These are phyloP conservation scores for Plusia festucae DNA, from an alignment of 2,888 invertebrate genomes.

Conservation along the genomic window DNA sequence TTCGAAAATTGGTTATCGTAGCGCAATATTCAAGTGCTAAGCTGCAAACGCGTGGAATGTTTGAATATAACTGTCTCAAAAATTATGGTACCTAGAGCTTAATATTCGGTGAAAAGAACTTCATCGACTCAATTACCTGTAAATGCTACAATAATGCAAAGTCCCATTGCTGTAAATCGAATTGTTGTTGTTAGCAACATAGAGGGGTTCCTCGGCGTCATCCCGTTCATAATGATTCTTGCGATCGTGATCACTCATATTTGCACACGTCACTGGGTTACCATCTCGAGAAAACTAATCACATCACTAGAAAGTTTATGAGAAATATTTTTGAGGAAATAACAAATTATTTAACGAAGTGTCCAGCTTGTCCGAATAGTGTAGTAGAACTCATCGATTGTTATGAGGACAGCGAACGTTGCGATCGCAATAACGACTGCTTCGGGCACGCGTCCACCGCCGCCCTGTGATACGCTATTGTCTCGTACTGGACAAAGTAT, in stretches of 20 bases:
- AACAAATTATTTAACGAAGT: constrained; percentile 45
- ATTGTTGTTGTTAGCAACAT: constrained; percentile 82
- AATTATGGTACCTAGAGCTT: background rate
- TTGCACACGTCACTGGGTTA: constrained; percentile 59
- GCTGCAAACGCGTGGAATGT: too few species aligned
- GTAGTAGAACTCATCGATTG: constrained; percentile 79
- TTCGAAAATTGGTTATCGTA: too few species aligned
- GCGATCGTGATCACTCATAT: constrained; percentile 83
- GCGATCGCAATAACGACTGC: constrained; percentile 81
- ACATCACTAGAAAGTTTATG: constrained; percentile 57
- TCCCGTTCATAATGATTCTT: constrained; percentile 78
- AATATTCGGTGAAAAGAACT: constrained; percentile 9
- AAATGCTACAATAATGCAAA: constrained; percentile 89
- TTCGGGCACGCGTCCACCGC: constrained; percentile 74
- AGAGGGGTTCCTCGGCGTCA: constrained; percentile 76
- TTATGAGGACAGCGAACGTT: constrained; percentile 86
- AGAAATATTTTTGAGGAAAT: constrained; percentile 37
- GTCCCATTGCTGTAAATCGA: constrained; percentile 89
- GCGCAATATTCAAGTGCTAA: background rate
- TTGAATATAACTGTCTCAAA: background rate
- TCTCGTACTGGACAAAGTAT: constrained; percentile 79
- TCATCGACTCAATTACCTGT: constrained; percentile 75
- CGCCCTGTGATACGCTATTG: constrained; percentile 77
- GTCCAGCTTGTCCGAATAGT: constrained; percentile 73
- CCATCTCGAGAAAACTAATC: constrained; percentile 53